Evolutionary conservation across 2,797 vertebrate species (phyloP).

Genomic region (Rhinatrema bivittatum): DNA sequence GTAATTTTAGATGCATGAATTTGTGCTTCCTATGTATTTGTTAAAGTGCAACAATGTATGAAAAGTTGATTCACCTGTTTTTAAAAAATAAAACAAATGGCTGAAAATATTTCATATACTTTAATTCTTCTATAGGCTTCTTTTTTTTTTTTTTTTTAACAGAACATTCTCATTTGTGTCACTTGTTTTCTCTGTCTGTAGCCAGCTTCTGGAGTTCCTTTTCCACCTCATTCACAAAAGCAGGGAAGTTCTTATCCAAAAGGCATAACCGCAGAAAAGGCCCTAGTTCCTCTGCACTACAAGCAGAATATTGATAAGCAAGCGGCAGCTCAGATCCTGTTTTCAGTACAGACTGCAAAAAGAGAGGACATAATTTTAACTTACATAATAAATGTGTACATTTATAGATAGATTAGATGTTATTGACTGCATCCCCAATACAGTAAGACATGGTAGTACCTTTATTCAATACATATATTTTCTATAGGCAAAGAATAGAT

Average conservation of each 20-base stretch:
- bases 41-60: constrained; percentile 88
- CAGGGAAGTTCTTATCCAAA: constrained; percentile 76
- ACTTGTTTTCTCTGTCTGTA: constrained; percentile 43
- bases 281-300: constrained; percentile 55
- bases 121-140: not conserved
- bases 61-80: constrained; percentile 86
- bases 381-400: too few species aligned
- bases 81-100: constrained; percentile 91
- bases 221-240: constrained; percentile 81
- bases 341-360: constrained; percentile 57
- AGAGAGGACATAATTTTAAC: accelerated
- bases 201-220: constrained; percentile 65
- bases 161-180: not conserved
- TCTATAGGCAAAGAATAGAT: too few species aligned
- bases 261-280: constrained; percentile 73
- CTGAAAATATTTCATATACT: constrained; percentile 37
- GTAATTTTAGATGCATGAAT: constrained; percentile 94
- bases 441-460: too few species aligned
- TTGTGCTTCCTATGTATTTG: constrained; percentile 85
- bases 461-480: too few species aligned
- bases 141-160: not conserved
- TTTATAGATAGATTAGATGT: too few species aligned
- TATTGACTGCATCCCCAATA: too few species aligned
- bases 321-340: constrained; percentile 39
- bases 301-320: constrained; percentile 26